These are phyloP conservation scores for Chrysocyon brachyurus DNA, from an alignment of 2,797 vertebrate species.

Conservation along the genomic window DNA sequence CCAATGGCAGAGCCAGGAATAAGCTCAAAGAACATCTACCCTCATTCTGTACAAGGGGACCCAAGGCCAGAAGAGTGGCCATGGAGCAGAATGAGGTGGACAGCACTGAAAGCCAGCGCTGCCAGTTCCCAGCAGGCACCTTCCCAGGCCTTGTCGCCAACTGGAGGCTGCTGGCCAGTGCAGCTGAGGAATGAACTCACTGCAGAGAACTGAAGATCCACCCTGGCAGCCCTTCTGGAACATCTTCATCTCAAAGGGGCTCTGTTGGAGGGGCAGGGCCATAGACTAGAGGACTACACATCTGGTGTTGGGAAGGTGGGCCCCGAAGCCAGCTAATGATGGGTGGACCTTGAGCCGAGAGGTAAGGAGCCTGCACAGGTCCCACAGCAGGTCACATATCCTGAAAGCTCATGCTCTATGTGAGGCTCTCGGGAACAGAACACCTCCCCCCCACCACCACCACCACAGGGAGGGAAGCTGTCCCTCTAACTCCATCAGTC, in stretches of 20 bases:
- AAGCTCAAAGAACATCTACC: not conserved
- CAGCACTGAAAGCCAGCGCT: not conserved
- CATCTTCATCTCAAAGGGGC: not conserved
- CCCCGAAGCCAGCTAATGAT: not conserved
- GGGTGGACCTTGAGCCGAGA: fast-evolving
- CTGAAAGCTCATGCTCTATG: not conserved
- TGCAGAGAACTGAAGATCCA: not conserved
- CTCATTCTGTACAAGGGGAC: not conserved
- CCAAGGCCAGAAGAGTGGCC: not conserved
- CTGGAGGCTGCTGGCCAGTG: not conserved
- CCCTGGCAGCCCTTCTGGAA: fast-evolving
- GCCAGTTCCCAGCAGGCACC: fast-evolving
- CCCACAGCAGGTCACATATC: not conserved
- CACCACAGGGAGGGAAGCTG: not conserved
- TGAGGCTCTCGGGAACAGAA: not conserved
- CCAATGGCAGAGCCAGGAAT: not conserved
- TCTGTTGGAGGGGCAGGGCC: not conserved
- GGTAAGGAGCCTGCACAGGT: not conserved
- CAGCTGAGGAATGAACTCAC: not conserved
- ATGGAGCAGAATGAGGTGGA: not conserved
- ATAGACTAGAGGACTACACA: not conserved
- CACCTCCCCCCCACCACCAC: no score
- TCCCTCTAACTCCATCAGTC: not conserved
- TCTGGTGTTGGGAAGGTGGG: not conserved
- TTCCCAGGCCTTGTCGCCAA: not conserved